Base-by-base conservation (phyloP, 1,140 invertebrate species). In the Drosophila miranda region DNA sequence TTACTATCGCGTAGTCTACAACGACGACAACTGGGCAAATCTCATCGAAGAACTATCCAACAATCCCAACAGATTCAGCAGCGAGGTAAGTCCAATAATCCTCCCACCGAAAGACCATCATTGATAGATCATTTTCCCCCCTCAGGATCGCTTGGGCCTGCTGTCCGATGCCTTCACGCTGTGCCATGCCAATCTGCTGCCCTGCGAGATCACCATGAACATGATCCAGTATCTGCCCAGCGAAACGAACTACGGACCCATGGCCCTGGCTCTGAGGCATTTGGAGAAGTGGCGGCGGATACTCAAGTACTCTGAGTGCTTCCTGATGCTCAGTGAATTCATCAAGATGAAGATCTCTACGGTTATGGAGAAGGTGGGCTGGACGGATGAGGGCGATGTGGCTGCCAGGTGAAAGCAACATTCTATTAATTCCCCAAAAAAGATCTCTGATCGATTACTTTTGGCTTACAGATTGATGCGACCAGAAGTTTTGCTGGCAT, bases 1-100 rank as follows among this genome's bases (percentile, higher is more conserved):
- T 1, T 97, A 97, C 82, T 98, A 97, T 90, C 92, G 97, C 21
- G 96, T 98, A 0, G 95, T 95, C 60, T 98, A 98, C 90, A 95
- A 97, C 30, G 92, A 94, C 2, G 92, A 93, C 0, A 95, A 95
- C 91, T 98, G 96, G 97, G 90, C 93, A 0, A 92, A 92, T 6
- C 92, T 98, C 13, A 96, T 96, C 42, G 83, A 93, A 9, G 93
- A 95, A 19, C 91, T 98, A 3, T 91, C 93, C 34, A 93, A 91
- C 0, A 94, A 97, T 90, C 95, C 95, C 54, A 93, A 92, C 3
- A 92, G 93, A 41, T 94, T 96, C 74, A 94, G 92, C 72, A 92
- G 95, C 9, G 79, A 90, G 77, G 90, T 91, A 9, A 30, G 23
- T 13, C 11, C 4, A 5, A 0, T 0, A 2, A 0, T 11, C 3